Percentiles rank a stretch among this genome's conserved stretches.
Evolutionary conservation across 1,140 invertebrate species (phyloP).

Genomic region (Neotoxoptera formosana): DNA sequence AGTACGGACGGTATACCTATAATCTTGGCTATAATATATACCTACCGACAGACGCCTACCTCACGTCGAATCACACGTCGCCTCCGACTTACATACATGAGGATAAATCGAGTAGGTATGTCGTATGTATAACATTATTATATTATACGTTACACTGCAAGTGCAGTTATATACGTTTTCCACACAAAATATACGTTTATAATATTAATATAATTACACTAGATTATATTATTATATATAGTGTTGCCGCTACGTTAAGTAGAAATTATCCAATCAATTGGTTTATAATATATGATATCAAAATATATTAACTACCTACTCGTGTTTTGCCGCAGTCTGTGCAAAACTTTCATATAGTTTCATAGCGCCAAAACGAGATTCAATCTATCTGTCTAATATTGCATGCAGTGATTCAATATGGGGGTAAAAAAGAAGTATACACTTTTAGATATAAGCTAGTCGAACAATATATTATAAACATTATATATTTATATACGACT

Average conservation of each 20-base stretch:
- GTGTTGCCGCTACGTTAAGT: neutral
- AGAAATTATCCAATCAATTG: conserved; percentile 26
- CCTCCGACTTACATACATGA: neutral
- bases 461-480: neutral
- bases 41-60: neutral
- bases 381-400: neutral
- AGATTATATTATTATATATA: neutral
- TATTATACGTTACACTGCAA: neutral
- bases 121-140: neutral
- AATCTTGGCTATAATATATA: neutral
- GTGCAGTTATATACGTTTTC: neutral
- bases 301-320: neutral
- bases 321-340: neutral
- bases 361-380: neutral
- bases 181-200: neutral
- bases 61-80: neutral
- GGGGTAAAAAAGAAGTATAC: neutral
- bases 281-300: neutral
- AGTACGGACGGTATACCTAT: neutral
- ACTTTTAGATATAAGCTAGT: neutral
- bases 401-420: no score
- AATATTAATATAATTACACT: neutral
- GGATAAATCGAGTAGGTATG: neutral
- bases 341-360: neutral
- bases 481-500: neutral